These are phyloP conservation scores for Pristionchus arcanus DNA, from an alignment of 2,888 invertebrate species.

Conservation along the genomic window DNA sequence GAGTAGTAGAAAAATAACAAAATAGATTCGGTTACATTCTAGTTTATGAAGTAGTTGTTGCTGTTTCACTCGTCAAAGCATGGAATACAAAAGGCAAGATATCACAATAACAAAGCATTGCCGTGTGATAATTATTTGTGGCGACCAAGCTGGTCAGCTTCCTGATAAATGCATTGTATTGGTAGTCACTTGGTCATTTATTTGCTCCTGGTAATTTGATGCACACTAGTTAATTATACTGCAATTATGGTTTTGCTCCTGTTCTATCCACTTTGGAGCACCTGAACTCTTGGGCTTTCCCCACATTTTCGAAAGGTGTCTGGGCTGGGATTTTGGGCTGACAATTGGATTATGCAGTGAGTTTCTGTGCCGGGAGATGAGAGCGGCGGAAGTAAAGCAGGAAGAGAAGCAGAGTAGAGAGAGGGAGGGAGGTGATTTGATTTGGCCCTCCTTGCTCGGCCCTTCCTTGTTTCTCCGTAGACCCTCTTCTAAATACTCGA, in stretches of 20 bases:
- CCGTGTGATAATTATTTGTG: background rate
- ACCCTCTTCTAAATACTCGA: constrained; percentile 17
- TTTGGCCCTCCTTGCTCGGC: background rate
- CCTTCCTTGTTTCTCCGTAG: constrained; percentile 16
- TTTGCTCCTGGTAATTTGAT: no score
- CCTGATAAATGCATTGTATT: no score
- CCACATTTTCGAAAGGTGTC: background rate
- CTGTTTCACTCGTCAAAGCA: background rate
- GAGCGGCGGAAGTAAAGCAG: constrained; percentile 26
- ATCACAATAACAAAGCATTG: background rate
- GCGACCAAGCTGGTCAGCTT: background rate
- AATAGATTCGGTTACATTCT: background rate
- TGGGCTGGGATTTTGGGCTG: background rate
- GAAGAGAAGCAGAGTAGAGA: background rate
- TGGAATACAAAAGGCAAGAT: background rate
- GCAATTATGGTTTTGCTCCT: background rate
- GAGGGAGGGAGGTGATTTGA: constrained; percentile 1
- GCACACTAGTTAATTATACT: no score
- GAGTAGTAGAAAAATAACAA: background rate
- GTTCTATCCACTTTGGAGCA: background rate
- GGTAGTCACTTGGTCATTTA: no score
- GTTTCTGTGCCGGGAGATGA: background rate
- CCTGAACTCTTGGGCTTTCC: background rate
- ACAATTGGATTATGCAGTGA: constrained; percentile 4
- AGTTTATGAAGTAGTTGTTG: background rate